A percentile compares a stretch with the other conserved stretches of the same genome.
These are phyloP conservation scores for Ctenopoma kingsleyae DNA, from an alignment of 2,797 vertebrate genomes.

Conservation along the genomic window DNA sequence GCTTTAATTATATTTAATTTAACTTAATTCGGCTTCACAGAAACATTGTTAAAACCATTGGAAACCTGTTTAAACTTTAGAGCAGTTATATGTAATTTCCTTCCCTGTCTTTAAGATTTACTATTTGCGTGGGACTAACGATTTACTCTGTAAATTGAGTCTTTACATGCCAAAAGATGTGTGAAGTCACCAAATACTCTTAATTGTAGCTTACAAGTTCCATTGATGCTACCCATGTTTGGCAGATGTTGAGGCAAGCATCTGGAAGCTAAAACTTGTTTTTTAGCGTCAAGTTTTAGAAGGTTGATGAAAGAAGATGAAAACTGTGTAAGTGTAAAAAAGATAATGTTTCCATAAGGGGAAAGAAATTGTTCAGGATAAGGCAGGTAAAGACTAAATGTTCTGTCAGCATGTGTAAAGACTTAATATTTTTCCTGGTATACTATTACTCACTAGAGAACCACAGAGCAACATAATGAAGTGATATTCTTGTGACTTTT, in stretches of 20 bases:
- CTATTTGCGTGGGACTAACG: conserved; percentile 47
- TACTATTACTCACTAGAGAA: conserved; percentile 9
- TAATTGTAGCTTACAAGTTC: conserved; percentile 67
- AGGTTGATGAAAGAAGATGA: conserved; percentile 16
- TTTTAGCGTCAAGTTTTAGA: conserved; percentile 46
- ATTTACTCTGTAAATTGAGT: conserved; percentile 48
- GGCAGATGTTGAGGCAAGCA: conserved; percentile 53
- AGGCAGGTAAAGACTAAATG: not conserved
- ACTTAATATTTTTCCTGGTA: conserved; percentile 19
- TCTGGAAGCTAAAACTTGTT: not conserved
- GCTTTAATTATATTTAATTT: conserved; percentile 17
- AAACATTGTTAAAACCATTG: conserved; percentile 17
- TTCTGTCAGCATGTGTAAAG: conserved; percentile 22
- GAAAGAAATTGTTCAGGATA: conserved; percentile 19
- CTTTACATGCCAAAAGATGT: conserved; percentile 59
- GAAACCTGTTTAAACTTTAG: conserved; percentile 28
- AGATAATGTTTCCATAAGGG: conserved; percentile 16
- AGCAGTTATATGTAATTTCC: conserved; percentile 58
- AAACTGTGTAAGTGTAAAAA: conserved; percentile 20
- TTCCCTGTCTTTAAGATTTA: conserved; percentile 48
- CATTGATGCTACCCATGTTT: conserved; percentile 42
- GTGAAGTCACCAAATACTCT: conserved; percentile 65
- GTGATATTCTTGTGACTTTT: conserved; percentile 2
- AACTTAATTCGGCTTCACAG: conserved; percentile 1
- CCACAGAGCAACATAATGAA: conserved; percentile 9